Evolutionary conservation across 2,888 invertebrate genomes (phyloP).

Genomic region (Cantharis rustica): DNA sequence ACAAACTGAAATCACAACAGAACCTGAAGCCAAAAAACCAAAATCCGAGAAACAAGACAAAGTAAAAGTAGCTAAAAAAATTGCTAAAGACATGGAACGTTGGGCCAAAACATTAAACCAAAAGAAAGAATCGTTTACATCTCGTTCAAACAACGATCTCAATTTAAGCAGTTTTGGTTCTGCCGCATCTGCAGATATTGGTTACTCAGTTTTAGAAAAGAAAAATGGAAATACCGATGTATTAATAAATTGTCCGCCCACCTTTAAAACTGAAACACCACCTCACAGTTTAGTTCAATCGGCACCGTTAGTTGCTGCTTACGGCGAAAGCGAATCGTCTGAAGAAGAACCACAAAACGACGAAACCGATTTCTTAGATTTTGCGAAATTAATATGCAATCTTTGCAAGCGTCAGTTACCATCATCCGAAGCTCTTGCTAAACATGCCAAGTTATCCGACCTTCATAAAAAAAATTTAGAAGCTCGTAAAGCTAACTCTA

Average conservation of each 20-base stretch:
- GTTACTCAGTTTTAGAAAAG: constrained; percentile 89
- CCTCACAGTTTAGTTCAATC: constrained; percentile 34
- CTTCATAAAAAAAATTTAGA: constrained; percentile 90
- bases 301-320: constrained; percentile 72
- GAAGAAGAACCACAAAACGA: constrained; percentile 64
- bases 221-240: constrained; percentile 54
- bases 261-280: constrained; percentile 50
- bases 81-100: constrained; percentile 91
- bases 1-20: constrained; percentile 43
- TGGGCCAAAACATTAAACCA: constrained; percentile 98
- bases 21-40: constrained; percentile 66
- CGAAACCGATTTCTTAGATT: constrained; percentile 82
- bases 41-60: constrained; percentile 85
- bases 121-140: constrained; percentile 76
- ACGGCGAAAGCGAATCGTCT: constrained; percentile 75
- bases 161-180: constrained; percentile 43
- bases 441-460: constrained; percentile 92
- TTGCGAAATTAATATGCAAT: constrained; percentile 87
- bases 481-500: constrained; percentile 43
- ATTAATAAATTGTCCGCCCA: constrained; percentile 35
- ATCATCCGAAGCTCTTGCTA: constrained; percentile 82
- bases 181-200: constrained; percentile 87
- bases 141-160: constrained; percentile 39
- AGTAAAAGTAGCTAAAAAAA: constrained; percentile 96
- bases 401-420: constrained; percentile 95